These are phyloP conservation scores for Rotaria socialis DNA, from an alignment of 2,888 invertebrate genomes.

Conservation along the genomic window DNA sequence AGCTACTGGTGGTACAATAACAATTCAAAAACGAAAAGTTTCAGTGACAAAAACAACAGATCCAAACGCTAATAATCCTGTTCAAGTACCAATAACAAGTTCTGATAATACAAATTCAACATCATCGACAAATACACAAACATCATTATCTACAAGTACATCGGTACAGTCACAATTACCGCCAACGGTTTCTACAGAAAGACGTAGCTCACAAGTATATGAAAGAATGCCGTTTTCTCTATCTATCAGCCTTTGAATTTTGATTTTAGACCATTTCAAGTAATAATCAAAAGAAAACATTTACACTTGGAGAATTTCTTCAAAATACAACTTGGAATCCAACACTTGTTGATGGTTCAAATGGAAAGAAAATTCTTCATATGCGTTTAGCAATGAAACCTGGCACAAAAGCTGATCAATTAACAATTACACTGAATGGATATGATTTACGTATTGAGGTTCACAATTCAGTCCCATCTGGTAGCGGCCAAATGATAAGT, in stretches of 20 bases:
- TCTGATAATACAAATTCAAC: background rate
- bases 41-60: background rate
- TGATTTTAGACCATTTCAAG: background rate
- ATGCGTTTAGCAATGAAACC: conserved; percentile 34
- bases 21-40: conserved; percentile 23
- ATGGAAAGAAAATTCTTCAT: background rate
- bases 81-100: background rate
- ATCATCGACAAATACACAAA: background rate
- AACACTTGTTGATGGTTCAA: background rate
- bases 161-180: background rate
- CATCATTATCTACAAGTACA: background rate
- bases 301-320: conserved; percentile 33
- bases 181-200: background rate
- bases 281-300: background rate
- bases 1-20: conserved; percentile 18
- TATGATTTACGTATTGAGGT: background rate
- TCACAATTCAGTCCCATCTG: background rate
- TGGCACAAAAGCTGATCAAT: background rate
- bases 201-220: background rate
- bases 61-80: background rate
- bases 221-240: background rate
- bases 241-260: background rate
- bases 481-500: background rate
- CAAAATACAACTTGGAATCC: conserved; percentile 35
- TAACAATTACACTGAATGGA: background rate